Evolutionary conservation across 2,888 invertebrate genomes (phyloP), one percentile per base, ranked within the genome.

Genomic region (Apantesis nais): DNA sequence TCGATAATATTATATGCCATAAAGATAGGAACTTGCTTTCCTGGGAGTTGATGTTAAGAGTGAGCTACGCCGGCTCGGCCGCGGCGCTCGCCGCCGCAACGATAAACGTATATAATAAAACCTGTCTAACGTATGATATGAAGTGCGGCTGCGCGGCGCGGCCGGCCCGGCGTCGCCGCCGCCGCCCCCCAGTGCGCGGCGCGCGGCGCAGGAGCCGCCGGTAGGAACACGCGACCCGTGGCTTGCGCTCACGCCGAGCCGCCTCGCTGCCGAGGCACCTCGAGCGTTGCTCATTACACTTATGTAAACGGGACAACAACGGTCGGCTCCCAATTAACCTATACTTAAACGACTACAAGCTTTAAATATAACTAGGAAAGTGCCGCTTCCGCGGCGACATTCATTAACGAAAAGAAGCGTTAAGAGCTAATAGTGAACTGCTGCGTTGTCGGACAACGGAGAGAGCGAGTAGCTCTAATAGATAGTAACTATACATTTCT

Each of bases 11-110:
- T 95, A 95, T 95, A 95, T 95, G 95, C 95, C 95, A 95, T 95
- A 95, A 95, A 95, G 95, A 95, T 95, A 95, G 95, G 95, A 95
- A 95, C 95, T 95, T 95, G 95, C 94, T 95, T 95, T 94, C 93
- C 95, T 95, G 95, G 95, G 95, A 93, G 94, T 92, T 90, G 95
- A 94, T 95, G 95, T 86, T 90, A 85, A 88, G 86, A 86, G 90
- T 90, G 87, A 83, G 81, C 86, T 84, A 89, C 93, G 93, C 90
- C 93, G 89, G 89, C 89, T 85, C 89, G 91, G 91, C 93, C 92
- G 93, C 93, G 86, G 83, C 80, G 86, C 87, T 87, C 91, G 89
- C 85, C 86, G 76, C 90, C 92, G 91, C 93, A 90, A 92, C 94
- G 93, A 91, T 93, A 93, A 93, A 93, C 94, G 93, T 93, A 93